These are phyloP conservation scores for Brienomyrus brachyistius DNA, from an alignment of 2,113 vertebrate species.

Conservation along the genomic window DNA sequence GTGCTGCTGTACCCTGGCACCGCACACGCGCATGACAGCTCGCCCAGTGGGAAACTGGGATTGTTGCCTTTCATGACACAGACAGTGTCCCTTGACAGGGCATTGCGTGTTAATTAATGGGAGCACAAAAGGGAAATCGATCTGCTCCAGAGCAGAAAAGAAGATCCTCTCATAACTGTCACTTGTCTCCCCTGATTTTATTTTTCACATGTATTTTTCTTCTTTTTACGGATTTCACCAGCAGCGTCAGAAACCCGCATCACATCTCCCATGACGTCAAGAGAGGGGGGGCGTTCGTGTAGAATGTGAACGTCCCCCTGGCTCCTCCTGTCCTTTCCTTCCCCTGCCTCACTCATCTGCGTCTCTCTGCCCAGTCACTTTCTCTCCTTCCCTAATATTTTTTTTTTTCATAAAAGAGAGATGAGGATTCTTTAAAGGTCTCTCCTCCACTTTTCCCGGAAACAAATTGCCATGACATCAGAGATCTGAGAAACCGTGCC, in stretches of 20 bases:
- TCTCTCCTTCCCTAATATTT: not conserved
- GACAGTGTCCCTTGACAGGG: constrained; percentile 43
- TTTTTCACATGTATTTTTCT: constrained; percentile 39
- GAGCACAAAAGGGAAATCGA: constrained; percentile 37
- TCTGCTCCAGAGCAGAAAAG: constrained; percentile 21
- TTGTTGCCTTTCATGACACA: not conserved
- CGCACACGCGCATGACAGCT: not conserved
- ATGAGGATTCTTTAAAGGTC: not conserved
- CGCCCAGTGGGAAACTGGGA: not conserved
- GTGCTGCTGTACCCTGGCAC: not conserved
- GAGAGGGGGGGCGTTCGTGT: not conserved
- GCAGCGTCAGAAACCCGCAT: not conserved
- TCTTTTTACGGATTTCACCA: constrained; percentile 22
- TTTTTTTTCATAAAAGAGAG: not conserved
- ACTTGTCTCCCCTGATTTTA: constrained; percentile 21
- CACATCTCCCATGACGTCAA: not conserved
- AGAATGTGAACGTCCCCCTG: not conserved
- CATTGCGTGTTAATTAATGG: constrained; percentile 53
- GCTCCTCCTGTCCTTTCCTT: not conserved
- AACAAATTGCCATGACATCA: constrained; percentile 6
- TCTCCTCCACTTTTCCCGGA: not conserved
- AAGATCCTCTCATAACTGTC: constrained; percentile 27
- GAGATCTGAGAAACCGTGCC: not conserved
- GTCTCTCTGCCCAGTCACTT: not conserved
- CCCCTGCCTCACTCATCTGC: not conserved